Evolutionary conservation across 2,113 vertebrate species (phyloP).

Genomic region (Galbula dea): DNA sequence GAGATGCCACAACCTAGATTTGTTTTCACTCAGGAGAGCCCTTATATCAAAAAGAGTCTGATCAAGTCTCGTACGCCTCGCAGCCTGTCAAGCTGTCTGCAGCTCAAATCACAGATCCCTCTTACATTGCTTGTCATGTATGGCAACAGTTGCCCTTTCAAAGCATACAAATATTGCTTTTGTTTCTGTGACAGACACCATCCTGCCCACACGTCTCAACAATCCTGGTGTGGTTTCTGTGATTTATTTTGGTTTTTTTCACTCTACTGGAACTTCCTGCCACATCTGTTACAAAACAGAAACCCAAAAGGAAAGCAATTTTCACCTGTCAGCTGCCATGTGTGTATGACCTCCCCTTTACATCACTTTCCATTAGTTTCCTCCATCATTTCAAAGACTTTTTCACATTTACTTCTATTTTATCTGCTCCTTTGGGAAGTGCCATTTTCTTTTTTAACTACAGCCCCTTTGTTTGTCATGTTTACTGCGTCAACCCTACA

Average conservation of each 20-base stretch:
- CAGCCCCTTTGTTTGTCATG: neutral
- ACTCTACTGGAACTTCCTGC: neutral
- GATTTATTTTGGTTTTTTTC: neutral
- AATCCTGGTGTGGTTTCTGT: neutral
- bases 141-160: neutral
- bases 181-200: neutral
- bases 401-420: neutral
- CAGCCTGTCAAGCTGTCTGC: neutral
- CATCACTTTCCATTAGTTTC: neutral
- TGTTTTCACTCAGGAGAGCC: neutral
- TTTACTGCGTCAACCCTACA: neutral
- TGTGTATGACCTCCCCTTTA: rapidly evolving
- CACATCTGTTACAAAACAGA: neutral
- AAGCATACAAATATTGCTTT: neutral
- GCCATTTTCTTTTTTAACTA: neutral
- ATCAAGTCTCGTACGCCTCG: rapidly evolving
- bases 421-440: neutral
- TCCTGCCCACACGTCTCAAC: neutral
- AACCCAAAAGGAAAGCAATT: neutral
- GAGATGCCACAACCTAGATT: neutral
- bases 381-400: neutral
- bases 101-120: neutral
- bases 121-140: neutral
- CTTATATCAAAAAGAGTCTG: neutral
- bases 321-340: neutral